Percentiles rank a stretch among this genome's conserved stretches.
phyloP scores from a whole-genome alignment of 2,888 invertebrate genomes.

The Rhagophthalmus giganteus region DNA sequence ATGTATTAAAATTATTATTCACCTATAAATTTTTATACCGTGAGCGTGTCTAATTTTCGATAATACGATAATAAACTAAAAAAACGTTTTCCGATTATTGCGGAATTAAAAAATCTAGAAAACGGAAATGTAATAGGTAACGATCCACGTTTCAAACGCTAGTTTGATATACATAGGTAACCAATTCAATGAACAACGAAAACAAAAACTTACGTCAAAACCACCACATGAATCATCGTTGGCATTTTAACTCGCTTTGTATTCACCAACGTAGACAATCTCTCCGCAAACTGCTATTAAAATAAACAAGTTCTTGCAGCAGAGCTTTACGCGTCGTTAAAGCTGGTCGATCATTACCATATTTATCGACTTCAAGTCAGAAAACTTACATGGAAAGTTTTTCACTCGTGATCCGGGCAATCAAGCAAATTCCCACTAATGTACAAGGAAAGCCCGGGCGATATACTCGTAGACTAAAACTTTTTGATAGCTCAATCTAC shows the following conservation, averaged over 20 bases:
- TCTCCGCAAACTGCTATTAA: conserved; percentile 39
- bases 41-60: too few species aligned
- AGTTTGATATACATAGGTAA: too few species aligned
- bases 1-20: not conserved
- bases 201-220: conserved; percentile 7
- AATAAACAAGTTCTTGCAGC: conserved; percentile 45
- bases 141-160: too few species aligned
- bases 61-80: too few species aligned
- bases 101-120: too few species aligned
- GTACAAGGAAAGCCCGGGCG: conserved; percentile 32
- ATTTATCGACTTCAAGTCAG: conserved; percentile 45
- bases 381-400: conserved; percentile 41
- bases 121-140: too few species aligned
- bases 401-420: conserved; percentile 43
- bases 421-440: conserved; percentile 48
- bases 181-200: too few species aligned
- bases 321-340: conserved; percentile 41
- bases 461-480: conserved; percentile 33
- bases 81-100: not conserved
- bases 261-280: conserved; percentile 25
- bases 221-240: conserved; percentile 19
- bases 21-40: not conserved
- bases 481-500: conserved; percentile 40
- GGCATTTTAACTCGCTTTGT: conserved; percentile 23
- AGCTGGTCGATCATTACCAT: conserved; percentile 46